A percentile compares a stretch with the other conserved stretches of the same genome.
Conservation (phyloP, 2,113 vertebrate genomes). For the Gracilinanus agilis region DNA sequence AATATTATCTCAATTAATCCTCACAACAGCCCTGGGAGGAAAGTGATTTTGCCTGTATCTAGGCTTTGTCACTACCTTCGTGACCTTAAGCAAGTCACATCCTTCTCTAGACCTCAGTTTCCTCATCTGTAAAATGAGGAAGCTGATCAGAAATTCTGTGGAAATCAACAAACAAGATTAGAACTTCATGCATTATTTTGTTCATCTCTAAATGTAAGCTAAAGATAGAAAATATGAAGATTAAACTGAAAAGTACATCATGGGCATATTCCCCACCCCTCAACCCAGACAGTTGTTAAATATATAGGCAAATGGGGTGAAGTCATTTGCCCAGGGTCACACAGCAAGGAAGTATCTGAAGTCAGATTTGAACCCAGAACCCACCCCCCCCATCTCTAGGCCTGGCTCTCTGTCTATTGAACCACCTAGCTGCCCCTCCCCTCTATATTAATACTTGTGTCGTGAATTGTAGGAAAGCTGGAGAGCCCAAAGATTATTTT, state of each 20-base stretch:
- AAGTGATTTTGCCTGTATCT: not conserved
- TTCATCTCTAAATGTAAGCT: not conserved
- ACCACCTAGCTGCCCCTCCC: not conserved
- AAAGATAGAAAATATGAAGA: not conserved
- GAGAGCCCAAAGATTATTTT: conserved; percentile 10
- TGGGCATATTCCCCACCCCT: not conserved
- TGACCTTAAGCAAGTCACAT: not conserved
- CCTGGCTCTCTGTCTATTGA: no score
- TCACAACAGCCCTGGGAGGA: not conserved
- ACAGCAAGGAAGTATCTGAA: no score
- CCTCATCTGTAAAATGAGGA: not conserved
- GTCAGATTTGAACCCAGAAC: no score
- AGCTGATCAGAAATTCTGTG: no score
- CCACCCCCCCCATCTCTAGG: no score
- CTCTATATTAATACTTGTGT: not conserved
- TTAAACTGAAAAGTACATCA: not conserved
- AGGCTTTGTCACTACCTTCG: not conserved
- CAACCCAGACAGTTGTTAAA: not conserved
- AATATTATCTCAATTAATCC: not conserved
- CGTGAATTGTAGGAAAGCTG: conserved; percentile 15
- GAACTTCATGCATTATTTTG: not conserved
- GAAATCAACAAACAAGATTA: not conserved
- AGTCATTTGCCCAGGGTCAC: no score
- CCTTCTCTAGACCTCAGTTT: not conserved
- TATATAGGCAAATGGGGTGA: not conserved